Evolutionary conservation across 2,797 vertebrate genomes (phyloP), one percentile per base, ranked within the genome.

Genomic region (Micrastur ruficollis): DNA sequence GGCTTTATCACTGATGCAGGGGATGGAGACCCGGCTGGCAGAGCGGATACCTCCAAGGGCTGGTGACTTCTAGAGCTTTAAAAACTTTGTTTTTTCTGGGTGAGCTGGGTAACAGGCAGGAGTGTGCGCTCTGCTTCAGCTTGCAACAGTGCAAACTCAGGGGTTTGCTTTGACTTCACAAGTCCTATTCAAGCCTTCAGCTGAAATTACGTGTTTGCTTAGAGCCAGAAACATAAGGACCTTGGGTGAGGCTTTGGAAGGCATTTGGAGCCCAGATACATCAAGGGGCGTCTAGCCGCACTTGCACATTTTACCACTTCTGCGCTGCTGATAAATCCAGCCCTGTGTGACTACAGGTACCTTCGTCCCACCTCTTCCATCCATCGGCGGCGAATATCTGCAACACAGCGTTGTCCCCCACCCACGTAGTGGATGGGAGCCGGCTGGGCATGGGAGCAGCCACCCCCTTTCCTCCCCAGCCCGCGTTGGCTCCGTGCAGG

Each of bases 401-500:
- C 36, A 53, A 9, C 1, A 1, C 1, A 46, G 12, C 6, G 29
- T 44, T 40, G 5, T 81, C 27, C 44, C 22, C 22, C 9, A 47
- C 11, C n/a, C 7, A 6, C 0, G 4, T 6, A 74, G 32, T 14
- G 14, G 18, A 23, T 55, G 47, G 47, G 32, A 63, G 42, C 21
- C 19, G 49, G 22, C 22, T 46, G 42, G 25, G 32, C 49, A 16
- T 1, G 3, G 49, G 29, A 9, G 9, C 44, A 87, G 66, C 36
- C 12, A 0, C 53, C 27, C 21, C 25, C 27, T 65, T 67, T 34
- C 46, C 62, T n/a, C n/a, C 49, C 22, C 13, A 11, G n/a, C 71
- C 8, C 25, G 4, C 0, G 1, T 11, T 46, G 27, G 27, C 34
- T 82, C 49, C 36, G 4, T 2, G 2, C 53, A 66, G 47, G 53